Evolutionary conservation across 2,888 invertebrate species (phyloP).

Genomic region (Drosophila subsilvestris): DNA sequence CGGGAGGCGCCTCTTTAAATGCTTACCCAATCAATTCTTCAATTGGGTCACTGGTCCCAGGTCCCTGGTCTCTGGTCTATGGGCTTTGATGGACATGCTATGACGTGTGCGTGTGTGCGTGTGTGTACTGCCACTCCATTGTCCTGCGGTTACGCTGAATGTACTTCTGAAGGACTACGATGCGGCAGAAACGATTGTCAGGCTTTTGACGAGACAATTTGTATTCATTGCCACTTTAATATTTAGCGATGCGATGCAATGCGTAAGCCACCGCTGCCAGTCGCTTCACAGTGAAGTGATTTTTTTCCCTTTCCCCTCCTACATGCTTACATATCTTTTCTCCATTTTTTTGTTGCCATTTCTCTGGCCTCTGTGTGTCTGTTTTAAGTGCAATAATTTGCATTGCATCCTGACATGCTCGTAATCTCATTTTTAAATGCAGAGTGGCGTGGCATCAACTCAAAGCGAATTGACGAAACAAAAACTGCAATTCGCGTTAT

Average conservation of each 20-base stretch:
- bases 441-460: conserved; percentile 16
- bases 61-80: conserved; percentile 1
- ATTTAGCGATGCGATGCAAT: conserved; percentile 63
- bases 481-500: conserved; percentile 5
- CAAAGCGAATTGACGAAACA: conserved; percentile 22
- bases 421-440: conserved; percentile 28
- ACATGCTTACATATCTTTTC: not conserved
- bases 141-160: conserved; percentile 29
- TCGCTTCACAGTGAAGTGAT: conserved; percentile 27
- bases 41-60: conserved; percentile 3
- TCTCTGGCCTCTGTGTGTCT: conserved; percentile 8
- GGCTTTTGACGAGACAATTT: conserved; percentile 54
- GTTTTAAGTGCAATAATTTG: conserved; percentile 52
- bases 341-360: not conserved
- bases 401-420: conserved; percentile 46
- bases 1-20: conserved; percentile 26
- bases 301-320: conserved; percentile 7
- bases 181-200: conserved; percentile 12
- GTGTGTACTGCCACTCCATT: conserved; percentile 10
- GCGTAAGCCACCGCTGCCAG: conserved; percentile 44
- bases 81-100: conserved; percentile 9
- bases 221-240: conserved; percentile 66
- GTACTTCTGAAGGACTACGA: conserved; percentile 2
- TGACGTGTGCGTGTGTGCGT: not conserved
- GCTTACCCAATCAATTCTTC: conserved; percentile 35